phyloP scores from a whole-genome alignment of 2,888 invertebrate species.

The Sylvicola cinctus region DNA sequence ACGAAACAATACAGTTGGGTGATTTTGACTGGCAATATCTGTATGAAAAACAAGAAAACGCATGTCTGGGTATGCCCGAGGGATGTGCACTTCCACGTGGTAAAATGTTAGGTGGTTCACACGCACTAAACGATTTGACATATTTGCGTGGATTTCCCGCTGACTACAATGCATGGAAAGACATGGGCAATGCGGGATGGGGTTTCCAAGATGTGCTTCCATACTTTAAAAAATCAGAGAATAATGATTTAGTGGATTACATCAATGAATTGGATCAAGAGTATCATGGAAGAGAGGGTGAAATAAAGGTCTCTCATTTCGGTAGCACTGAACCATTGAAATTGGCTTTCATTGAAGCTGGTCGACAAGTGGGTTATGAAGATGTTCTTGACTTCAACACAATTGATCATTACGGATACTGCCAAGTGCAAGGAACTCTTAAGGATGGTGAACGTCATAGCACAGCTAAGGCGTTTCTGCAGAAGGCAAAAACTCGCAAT shows the following conservation, averaged over 20 bases:
- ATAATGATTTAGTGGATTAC: slow-evolving; percentile 42
- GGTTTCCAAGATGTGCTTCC: slow-evolving; percentile 48
- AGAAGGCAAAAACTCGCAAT: slow-evolving; percentile 26
- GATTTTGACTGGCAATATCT: slow-evolving; percentile 13
- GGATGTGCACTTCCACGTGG: slow-evolving; percentile 37
- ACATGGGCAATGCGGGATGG: slow-evolving; percentile 63
- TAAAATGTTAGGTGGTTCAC: slow-evolving; percentile 38
- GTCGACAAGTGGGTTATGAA: slow-evolving; percentile 38
- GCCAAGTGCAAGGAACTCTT: slow-evolving; percentile 42
- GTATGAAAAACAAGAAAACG: slow-evolving; percentile 12
- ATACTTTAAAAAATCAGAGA: slow-evolving; percentile 60
- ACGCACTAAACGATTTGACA: slow-evolving; percentile 38
- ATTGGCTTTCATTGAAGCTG: slow-evolving; percentile 38
- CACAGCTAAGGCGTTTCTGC: slow-evolving; percentile 46
- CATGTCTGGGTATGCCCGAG: slow-evolving; percentile 11
- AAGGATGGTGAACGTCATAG: slow-evolving; percentile 47
- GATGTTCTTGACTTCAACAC: slow-evolving; percentile 40
- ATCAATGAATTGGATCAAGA: slow-evolving; percentile 11
- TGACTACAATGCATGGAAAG: slow-evolving; percentile 64
- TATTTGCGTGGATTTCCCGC: slow-evolving; percentile 51
- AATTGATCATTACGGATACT: slow-evolving; percentile 42
- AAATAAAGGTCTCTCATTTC: slow-evolving; percentile 1
- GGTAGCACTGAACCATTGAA: slow-evolving; percentile 21
- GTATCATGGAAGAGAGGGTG: slow-evolving; percentile 3
- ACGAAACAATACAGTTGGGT: no score